Conservation (phyloP, 1,140 invertebrate genomes). For the Augochlora pura region DNA sequence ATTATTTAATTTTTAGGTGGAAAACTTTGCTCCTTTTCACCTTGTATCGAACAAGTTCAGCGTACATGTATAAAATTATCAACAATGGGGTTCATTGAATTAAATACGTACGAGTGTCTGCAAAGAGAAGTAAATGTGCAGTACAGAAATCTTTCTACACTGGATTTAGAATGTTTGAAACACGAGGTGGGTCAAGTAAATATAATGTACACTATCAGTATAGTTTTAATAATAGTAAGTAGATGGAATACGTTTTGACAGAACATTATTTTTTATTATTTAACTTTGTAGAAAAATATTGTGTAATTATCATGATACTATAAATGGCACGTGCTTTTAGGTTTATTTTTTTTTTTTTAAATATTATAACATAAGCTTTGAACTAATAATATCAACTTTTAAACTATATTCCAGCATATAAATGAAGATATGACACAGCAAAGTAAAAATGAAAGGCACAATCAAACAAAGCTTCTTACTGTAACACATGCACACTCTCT, state of each 20-base stretch:
- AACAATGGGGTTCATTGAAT: conserved; percentile 89
- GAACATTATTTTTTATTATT: not conserved
- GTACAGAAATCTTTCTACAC: conserved; percentile 85
- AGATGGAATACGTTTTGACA: not conserved
- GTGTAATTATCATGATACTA: not conserved
- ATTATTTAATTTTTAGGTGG: conserved; percentile 84
- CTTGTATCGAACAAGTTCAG: conserved; percentile 99
- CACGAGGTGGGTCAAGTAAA: conserved; percentile 78
- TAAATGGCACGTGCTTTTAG: not conserved
- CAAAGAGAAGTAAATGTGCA: conserved; percentile 91
- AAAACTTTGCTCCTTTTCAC: conserved; percentile 97
- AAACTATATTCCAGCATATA: conserved; percentile 47
- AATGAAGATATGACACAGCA: conserved; percentile 74
- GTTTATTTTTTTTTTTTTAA: not conserved
- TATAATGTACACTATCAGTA: not conserved
- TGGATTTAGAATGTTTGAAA: conserved; percentile 85
- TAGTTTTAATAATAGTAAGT: not conserved
- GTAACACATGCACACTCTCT: conserved; percentile 85
- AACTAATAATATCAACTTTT: conserved; percentile 27
- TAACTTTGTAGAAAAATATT: conserved; percentile 11
- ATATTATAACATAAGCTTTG: conserved; percentile 14
- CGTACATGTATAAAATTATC: conserved; percentile 87
- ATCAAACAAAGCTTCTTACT: conserved; percentile 83
- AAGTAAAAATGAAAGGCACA: conserved; percentile 79
- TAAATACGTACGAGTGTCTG: conserved; percentile 93